A percentile compares a stretch with the other conserved stretches of the same genome.
Conservation (phyloP, 2,113 vertebrate species). For the Toxotes chatareus region DNA sequence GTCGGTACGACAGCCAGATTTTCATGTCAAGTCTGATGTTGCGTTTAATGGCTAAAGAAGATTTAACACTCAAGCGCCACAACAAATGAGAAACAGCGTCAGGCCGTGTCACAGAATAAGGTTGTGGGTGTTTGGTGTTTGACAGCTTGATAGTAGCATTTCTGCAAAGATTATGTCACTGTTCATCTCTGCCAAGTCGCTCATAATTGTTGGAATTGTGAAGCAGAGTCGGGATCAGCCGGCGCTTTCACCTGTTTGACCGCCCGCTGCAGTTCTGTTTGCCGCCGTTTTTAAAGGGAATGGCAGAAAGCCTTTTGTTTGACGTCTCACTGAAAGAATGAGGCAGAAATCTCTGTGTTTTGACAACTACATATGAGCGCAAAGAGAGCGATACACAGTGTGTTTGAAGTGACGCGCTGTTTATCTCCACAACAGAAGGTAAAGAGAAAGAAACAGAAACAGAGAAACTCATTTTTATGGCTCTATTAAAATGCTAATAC, state of each 20-base stretch:
- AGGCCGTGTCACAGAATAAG: not conserved
- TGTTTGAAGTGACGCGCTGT: conserved; percentile 9
- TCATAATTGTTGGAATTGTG: conserved; percentile 26
- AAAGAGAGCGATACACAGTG: not conserved
- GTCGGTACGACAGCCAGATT: conserved; percentile 15
- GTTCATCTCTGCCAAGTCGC: conserved; percentile 29
- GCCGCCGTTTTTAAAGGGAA: not conserved
- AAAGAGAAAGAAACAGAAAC: not conserved
- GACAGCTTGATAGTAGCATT: conserved; percentile 36
- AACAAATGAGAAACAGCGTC: conserved; percentile 29
- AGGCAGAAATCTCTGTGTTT: not conserved
- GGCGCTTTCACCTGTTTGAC: conserved; percentile 32
- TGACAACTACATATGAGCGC: conserved; percentile 11
- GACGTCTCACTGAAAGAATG: conserved; percentile 1
- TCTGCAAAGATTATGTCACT: conserved; percentile 17
- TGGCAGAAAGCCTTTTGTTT: conserved; percentile 1
- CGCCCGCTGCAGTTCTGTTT: not conserved
- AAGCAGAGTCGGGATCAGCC: conserved; percentile 13
- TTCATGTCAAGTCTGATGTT: not conserved
- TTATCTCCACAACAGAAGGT: conserved; percentile 12
- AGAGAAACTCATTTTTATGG: conserved; percentile 29
- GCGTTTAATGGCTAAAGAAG: conserved; percentile 17
- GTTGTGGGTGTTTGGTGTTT: not conserved
- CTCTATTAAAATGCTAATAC: conserved; percentile 73
- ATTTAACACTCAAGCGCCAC: conserved; percentile 29